Evolutionary conservation across 2,888 invertebrate genomes (phyloP), one percentile per base, ranked within the genome.

Genomic region (Rhagium mordax): DNA sequence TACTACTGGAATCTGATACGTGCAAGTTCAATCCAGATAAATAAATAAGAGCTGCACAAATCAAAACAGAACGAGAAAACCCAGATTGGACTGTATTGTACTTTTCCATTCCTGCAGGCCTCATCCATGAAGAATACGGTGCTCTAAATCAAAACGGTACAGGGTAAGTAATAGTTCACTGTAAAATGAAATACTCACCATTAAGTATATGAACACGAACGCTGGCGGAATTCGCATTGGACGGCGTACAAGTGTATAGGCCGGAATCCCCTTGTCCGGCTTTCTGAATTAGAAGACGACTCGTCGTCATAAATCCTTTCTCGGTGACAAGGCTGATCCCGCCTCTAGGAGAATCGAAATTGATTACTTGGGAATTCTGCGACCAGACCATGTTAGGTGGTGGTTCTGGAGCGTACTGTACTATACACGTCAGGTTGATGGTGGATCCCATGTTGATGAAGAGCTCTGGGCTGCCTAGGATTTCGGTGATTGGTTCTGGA

Each of bases 291-390:
- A 96, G 89, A 73, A 96, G 90, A 55, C 95, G 91, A 87, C 96
- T 96, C 81, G 94, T 95, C 81, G 96, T 96, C 82, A 94, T 91
- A 74, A 92, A 91, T 68, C 95, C 95, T 86, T 96, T 96, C 87
- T 96, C 96, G 51, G 96, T 96, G 76, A 96, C 94, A 82, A 96
- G 90, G 83, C 95, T 95, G 88, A 96, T 94, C 51, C 96, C 96
- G 55, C 96, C 96, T 65, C 96, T 91, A 41, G 95, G 95, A 71
- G 96, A 96, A 89, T 96, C 96, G 88, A 96, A 96, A 90, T 95
- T 96, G 90, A 96, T 96, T 84, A 93, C 76, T 66, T 95, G 90
- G 79, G 88, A 87, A 88, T 96, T 94, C 87, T 96, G 96, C 80
- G 94, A 94, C 96, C 96, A 96, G 79, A 92, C 91, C 87, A 96